Evolutionary conservation across 2,888 invertebrate species (phyloP).

Genomic region (Lottia gigantea): DNA sequence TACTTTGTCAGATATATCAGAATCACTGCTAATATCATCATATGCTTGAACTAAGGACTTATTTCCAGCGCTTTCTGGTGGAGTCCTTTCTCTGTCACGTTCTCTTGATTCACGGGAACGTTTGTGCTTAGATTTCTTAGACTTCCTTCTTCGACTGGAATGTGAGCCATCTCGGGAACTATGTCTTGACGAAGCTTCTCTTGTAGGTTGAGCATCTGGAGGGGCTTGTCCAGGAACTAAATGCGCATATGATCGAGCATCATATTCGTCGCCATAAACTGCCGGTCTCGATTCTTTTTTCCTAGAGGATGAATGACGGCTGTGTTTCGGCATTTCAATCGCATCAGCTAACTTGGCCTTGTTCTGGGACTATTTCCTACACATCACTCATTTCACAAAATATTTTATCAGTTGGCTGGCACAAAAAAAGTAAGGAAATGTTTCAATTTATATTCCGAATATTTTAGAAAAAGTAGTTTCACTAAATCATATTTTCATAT

Average conservation of each 20-base stretch:
- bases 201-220: conserved; percentile 17
- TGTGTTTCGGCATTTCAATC: conserved; percentile 19
- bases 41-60: conserved; percentile 50
- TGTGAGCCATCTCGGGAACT: conserved; percentile 6
- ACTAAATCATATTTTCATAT: no score
- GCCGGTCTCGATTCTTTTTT: conserved; percentile 7
- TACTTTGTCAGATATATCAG: conserved; percentile 37
- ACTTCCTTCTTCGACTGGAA: conserved; percentile 32
- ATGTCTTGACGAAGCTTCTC: neutral
- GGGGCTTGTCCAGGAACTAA: conserved; percentile 39
- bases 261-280: conserved; percentile 49
- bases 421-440: no score
- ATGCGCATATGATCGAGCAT: conserved; percentile 58
- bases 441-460: no score
- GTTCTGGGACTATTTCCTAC: no score
- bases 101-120: conserved; percentile 30
- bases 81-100: conserved; percentile 38
- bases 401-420: no score
- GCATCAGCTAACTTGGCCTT: no score
- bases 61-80: conserved; percentile 25
- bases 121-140: conserved; percentile 41
- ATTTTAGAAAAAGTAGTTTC: no score
- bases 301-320: neutral
- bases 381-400: no score
- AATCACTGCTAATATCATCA: conserved; percentile 61